phyloP scores from a whole-genome alignment of 2,888 invertebrate species.

The Sesamia inferens region DNA sequence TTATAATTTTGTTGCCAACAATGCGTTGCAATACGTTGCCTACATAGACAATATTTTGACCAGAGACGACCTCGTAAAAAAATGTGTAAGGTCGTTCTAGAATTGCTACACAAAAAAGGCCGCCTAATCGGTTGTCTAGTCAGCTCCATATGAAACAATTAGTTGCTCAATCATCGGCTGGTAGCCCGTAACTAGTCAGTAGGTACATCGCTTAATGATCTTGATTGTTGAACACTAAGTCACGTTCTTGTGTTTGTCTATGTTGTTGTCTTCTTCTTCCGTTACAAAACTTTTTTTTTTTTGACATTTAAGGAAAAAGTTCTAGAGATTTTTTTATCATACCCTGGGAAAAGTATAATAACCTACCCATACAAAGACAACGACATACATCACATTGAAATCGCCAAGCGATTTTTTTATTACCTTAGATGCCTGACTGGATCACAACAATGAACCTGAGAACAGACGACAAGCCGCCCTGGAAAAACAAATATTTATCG shows the following conservation, averaged over 20 bases:
- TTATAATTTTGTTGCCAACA: not conserved
- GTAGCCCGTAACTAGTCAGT: conserved; percentile 28
- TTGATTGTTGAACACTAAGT: conserved; percentile 29
- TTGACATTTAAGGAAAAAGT: not conserved
- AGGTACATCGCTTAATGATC: conserved; percentile 32
- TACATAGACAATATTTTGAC: not conserved
- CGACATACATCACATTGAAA: conserved; percentile 38
- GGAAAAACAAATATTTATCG: conserved; percentile 42
- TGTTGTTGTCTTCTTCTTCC: no score
- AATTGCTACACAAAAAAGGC: conserved; percentile 44
- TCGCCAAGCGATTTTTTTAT: conserved; percentile 63
- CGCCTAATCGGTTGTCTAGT: conserved; percentile 54
- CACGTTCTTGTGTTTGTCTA: no score
- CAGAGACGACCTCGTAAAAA: conserved; percentile 13
- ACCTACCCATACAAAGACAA: not conserved
- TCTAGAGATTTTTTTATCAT: not conserved
- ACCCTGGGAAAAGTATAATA: not conserved
- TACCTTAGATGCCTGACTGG: conserved; percentile 19
- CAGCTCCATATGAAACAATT: conserved; percentile 39
- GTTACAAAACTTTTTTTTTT: not conserved
- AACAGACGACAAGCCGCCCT: conserved; percentile 9
- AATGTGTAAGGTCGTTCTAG: conserved; percentile 36
- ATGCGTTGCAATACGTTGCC: not conserved
- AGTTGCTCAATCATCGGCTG: conserved; percentile 47
- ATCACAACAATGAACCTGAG: conserved; percentile 32